Base-by-base conservation (phyloP, 64 coral and sea anemone species). In the Exaiptasia diaphana region DNA sequence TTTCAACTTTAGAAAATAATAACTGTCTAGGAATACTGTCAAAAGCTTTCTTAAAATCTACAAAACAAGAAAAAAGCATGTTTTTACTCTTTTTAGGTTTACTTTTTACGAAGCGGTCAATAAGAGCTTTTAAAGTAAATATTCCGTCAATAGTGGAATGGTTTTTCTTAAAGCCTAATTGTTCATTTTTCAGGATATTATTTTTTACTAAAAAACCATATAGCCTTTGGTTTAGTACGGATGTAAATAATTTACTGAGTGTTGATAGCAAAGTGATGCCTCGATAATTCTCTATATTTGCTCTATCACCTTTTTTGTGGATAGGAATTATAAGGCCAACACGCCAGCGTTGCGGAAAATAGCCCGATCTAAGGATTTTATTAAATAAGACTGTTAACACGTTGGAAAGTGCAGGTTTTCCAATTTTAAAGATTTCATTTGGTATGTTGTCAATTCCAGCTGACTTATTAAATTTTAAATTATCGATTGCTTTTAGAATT, bases 341-440 rank as follows among this genome's bases (percentile, higher is more conserved):
- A 30, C 65, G 37, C 80, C 80, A 83, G 27, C 22, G 29, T 49
- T 68, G n/a, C 29, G 80, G 80, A 49, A 64, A 71, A 41, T 60
- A 37, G 27, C 80, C 80, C 29, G 62, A 70, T 8, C 12, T 37
- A 28, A 71, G 31, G n/a, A 83, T 83, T 45, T 71, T 83, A 71
- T 83, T 83, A 39, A 83, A 83, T 69, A 83, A 48, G 41, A 40
- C 39, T 30, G 77, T 45, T 22, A 80, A 55, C 4, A 36, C 45
- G 28, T 29, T 80, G 25, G 27, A 80, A 43, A 80, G 57, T 37
- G 34, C 54, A 36, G 28, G 24, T 64, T 53, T 80, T 27, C 77
- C 76, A 53, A 48, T 54, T 80, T 80, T 80, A 53, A 80, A 54
- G n/a, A 80, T 64, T 64, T 64, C 77, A 53, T 80, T 80, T 64